Conservation (phyloP, 2,797 vertebrate genomes). For the Catostomus latipinnis region DNA sequence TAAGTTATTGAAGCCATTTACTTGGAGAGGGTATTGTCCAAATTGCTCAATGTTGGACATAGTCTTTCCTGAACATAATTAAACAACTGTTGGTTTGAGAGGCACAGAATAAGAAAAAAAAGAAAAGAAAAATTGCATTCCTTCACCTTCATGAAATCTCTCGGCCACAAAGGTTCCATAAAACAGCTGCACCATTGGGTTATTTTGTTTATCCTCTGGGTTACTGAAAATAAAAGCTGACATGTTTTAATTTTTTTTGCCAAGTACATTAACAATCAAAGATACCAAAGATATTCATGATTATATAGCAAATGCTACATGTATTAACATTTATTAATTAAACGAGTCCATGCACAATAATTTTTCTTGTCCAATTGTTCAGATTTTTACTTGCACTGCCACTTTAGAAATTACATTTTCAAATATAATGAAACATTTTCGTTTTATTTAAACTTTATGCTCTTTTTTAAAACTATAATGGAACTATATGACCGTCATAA, state of each 20-base stretch:
- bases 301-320: slow-evolving; percentile 18
- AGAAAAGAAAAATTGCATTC: slow-evolving; percentile 7
- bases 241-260: slow-evolving; percentile 33
- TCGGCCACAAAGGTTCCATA: slow-evolving; percentile 95
- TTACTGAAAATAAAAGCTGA: slow-evolving; percentile 69
- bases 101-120: not conserved
- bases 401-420: no score
- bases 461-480: no score
- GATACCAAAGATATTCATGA: not conserved
- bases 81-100: not conserved
- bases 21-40: slow-evolving; percentile 98
- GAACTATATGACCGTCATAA: no score
- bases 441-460: no score
- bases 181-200: slow-evolving; percentile 98
- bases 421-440: no score
- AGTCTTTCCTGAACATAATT: slow-evolving; percentile 78
- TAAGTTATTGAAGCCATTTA: slow-evolving; percentile 93
- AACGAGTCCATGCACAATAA: not conserved
- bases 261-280: slow-evolving; percentile 12
- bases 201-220: slow-evolving; percentile 86
- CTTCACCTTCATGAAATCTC: slow-evolving; percentile 87
- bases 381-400: no score
- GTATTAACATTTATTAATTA: slow-evolving; percentile 25
- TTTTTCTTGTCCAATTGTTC: no score
- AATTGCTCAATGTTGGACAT: slow-evolving; percentile 94